Conservation (phyloP, 2,888 invertebrate genomes). For the Temnothorax unifasciatus region DNA sequence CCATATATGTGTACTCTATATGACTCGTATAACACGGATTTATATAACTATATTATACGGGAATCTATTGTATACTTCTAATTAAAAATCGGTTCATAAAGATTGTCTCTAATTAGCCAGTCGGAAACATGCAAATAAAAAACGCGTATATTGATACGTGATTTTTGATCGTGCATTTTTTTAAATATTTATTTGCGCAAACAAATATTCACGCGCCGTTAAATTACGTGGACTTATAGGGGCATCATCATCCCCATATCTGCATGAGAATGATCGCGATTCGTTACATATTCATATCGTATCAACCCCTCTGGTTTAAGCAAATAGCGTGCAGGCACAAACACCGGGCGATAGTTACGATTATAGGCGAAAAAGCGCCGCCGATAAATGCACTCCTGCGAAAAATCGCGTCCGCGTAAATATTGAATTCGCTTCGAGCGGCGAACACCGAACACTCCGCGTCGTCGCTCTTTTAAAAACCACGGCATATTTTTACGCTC, state of each 20-base stretch:
- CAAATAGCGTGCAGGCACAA: slow-evolving; percentile 56
- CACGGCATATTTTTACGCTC: slow-evolving; percentile 2
- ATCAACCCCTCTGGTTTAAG: slow-evolving; percentile 26
- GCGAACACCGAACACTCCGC: slow-evolving; percentile 21
- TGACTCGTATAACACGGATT: too few relatives aligned
- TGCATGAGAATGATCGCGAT: slow-evolving; percentile 20
- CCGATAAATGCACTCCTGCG: slow-evolving; percentile 36
- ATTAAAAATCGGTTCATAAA: background rate
- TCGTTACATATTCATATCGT: slow-evolving; percentile 55
- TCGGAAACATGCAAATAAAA: background rate
- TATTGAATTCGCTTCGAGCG: slow-evolving; percentile 15
- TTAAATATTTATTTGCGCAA: background rate
- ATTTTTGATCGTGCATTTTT: background rate
- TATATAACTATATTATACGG: too few relatives aligned
- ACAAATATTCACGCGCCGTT: slow-evolving; percentile 15
- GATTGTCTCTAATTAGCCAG: background rate
- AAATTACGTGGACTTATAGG: slow-evolving; percentile 47
- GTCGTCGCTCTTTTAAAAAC: slow-evolving; percentile 28
- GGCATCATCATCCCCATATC: slow-evolving; percentile 39
- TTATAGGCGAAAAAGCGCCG: slow-evolving; percentile 32
- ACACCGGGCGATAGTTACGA: slow-evolving; percentile 34
- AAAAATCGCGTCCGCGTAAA: slow-evolving; percentile 49
- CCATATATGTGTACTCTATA: too few relatives aligned
- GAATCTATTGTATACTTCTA: too few relatives aligned
- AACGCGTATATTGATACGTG: background rate